Percentiles rank a stretch among this genome's conserved stretches.
Evolutionary conservation across 2,113 vertebrate genomes (phyloP).

Genomic region (Morone chrysops): DNA sequence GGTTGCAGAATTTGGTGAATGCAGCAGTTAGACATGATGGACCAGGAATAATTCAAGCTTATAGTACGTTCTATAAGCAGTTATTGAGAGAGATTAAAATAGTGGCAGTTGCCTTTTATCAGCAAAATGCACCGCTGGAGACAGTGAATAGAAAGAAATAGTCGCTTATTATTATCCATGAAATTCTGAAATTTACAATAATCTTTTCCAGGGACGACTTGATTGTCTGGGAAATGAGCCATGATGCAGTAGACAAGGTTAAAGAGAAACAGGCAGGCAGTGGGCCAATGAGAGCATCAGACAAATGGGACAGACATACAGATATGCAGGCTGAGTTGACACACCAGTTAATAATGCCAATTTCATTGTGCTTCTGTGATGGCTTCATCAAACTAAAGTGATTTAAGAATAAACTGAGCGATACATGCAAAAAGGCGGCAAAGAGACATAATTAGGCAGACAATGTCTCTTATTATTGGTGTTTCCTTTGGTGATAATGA

Average conservation of each 20-base stretch:
- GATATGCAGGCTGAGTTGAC: not conserved
- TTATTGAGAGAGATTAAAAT: not conserved
- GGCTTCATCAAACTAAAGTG: not conserved
- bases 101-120: not conserved
- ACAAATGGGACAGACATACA: not conserved
- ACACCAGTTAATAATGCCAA: not conserved
- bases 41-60: conserved; percentile 10
- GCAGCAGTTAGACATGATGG: conserved; percentile 10
- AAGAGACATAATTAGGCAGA: not conserved
- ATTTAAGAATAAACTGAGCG: not conserved
- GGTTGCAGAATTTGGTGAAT: conserved; percentile 29
- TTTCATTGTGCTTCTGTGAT: conserved; percentile 10
- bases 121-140: not conserved
- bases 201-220: conserved; percentile 36
- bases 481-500: not conserved
- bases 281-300: not conserved
- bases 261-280: conserved; percentile 11
- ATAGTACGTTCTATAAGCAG: not conserved
- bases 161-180: not conserved
- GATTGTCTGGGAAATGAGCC: conserved; percentile 65
- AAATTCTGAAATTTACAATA: conserved; percentile 32
- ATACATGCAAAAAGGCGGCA: not conserved
- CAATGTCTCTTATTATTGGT: not conserved
- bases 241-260: conserved; percentile 1
- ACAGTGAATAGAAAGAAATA: not conserved